Base-by-base conservation (phyloP, 2,888 invertebrate species). In the Eilema griseolum region DNA sequence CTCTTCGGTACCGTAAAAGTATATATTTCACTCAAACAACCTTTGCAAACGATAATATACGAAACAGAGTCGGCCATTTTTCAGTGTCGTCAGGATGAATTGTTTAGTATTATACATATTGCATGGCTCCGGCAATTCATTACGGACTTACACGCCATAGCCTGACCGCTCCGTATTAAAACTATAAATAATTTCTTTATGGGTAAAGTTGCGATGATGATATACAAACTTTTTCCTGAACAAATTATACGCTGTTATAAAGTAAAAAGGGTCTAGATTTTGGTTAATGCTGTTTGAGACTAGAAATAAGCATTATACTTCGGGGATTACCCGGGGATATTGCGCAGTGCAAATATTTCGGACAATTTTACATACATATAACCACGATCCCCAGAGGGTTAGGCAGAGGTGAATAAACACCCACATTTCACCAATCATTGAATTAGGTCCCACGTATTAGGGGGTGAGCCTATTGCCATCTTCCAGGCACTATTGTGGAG, bases 91-190 rank as follows among this genome's bases (percentile, higher is more conserved):
- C 83, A 61, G 31, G 62, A 67, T 83, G 60, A 73, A 80, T 81
- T 80, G 70, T 73, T 75, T 66, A 65, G 16, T 60, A 62, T 77
- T 41, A 68, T 70, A 71, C 73, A 73, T 75, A 75, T 73, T 73
- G 78, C 66, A 78, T 70, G 73, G 72, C 16, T n/a, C 16, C 4
- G 11, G 41, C 11, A 24, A 62, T 59, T 71, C 67, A 70, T 70
- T 64, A 82, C 56, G n/a, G 68, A 65, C 59, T n/a, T 46, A 70
- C 83, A 80, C 81, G 80, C 81, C 60, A 80, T 23, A 31, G 1
- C 56, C 46, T 64, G 65, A 28, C 46, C 46, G 63, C n/a, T 52
- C n/a, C 26, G n/a, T 61, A 56, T 70, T 67, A 37, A 60, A 63
- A 64, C 56, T 52, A 63, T 69, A 71, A 79, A 72, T 78, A 73